Evolutionary conservation across 1,140 invertebrate genomes (phyloP).

Genomic region (Conus betulinus): DNA sequence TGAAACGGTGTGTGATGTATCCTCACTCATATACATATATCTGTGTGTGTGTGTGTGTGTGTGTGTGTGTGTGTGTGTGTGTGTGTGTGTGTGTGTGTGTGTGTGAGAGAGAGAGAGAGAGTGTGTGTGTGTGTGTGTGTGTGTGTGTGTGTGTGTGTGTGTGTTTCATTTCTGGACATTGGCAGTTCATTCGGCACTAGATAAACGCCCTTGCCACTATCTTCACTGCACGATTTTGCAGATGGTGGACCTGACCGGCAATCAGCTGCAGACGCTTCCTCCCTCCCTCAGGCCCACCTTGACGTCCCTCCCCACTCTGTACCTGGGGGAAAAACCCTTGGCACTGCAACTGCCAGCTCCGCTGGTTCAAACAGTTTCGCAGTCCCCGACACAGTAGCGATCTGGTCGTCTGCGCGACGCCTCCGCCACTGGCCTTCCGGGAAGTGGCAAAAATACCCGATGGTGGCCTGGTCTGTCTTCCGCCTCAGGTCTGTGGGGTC

Average conservation of each 20-base stretch:
- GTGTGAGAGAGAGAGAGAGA: no score
- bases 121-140: no score
- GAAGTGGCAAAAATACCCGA: background rate
- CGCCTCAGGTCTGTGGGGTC: background rate
- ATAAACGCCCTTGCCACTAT: no score
- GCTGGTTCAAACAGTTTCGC: background rate
- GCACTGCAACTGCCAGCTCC: background rate
- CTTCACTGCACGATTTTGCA: background rate
- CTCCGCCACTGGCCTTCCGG: background rate
- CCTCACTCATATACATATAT: no score
- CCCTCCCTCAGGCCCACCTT: background rate
- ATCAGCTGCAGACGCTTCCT: background rate
- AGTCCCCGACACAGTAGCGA: background rate
- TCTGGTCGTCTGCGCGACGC: background rate
- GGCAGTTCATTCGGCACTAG: no score
- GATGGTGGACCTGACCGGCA: background rate
- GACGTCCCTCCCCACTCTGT: background rate
- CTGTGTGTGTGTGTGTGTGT: no score
- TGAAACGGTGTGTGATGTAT: no score
- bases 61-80: no score
- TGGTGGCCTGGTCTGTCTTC: background rate
- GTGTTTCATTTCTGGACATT: no score
- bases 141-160: no score
- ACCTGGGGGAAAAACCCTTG: background rate
- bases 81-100: no score